Evolutionary conservation across 2,113 vertebrate species (phyloP).

Genomic region (Hemichromis elongatus): DNA sequence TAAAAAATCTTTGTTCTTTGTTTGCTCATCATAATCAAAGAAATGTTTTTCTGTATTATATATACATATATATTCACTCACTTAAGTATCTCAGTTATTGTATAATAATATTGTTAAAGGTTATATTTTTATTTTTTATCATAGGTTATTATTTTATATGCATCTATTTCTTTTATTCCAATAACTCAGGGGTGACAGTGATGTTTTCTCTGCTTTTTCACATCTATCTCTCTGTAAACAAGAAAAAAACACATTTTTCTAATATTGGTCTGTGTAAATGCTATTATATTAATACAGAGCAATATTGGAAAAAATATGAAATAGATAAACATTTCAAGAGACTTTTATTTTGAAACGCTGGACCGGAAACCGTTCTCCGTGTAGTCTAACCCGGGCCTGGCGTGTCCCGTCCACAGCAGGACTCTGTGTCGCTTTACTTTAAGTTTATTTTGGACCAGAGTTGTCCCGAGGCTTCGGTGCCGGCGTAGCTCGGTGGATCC

Average conservation of each 20-base stretch:
- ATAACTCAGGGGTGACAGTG: background rate
- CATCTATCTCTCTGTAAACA: background rate
- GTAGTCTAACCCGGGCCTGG: too few relatives aligned
- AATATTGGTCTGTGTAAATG: background rate
- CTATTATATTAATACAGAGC: background rate
- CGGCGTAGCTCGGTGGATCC: background rate
- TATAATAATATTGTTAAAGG: background rate
- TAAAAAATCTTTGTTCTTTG: background rate
- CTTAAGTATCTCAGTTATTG: background rate
- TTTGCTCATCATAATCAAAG: background rate
- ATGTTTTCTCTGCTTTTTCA: background rate
- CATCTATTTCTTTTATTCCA: background rate
- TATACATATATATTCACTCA: background rate
- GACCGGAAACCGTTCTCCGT: background rate
- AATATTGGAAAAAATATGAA: background rate
- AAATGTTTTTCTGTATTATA: background rate
- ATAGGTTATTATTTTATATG: background rate
- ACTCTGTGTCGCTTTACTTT: background rate
- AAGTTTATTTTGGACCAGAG: background rate
- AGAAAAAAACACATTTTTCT: background rate
- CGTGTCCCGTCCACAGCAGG: background rate
- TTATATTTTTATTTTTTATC: background rate
- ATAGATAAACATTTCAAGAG: background rate
- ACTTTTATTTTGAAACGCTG: background rate
- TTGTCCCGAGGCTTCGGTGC: background rate